These are phyloP conservation scores for Phoenoteleia sp. DNA, from an alignment of 2,888 invertebrate species.

Conservation along the genomic window DNA sequence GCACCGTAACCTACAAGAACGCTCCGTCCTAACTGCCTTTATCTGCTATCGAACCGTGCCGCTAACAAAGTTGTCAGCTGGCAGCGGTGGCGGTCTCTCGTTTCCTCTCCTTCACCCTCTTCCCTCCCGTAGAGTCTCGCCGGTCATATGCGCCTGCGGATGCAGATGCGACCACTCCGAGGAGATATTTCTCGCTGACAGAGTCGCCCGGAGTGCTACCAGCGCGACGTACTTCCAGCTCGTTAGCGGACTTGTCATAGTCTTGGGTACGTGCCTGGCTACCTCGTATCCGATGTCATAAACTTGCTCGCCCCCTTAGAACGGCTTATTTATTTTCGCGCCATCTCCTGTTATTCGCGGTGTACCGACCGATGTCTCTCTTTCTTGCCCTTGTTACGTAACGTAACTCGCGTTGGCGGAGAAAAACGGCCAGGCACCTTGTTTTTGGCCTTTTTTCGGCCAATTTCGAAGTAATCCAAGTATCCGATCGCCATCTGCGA, in stretches of 20 bases:
- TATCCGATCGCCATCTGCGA: too few species aligned
- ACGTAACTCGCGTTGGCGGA: background rate
- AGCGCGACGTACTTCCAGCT: slow-evolving; percentile 73
- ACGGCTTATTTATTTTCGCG: slow-evolving; percentile 62
- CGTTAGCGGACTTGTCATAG: slow-evolving; percentile 80
- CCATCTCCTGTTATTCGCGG: slow-evolving; percentile 54
- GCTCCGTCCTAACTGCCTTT: slow-evolving; percentile 70
- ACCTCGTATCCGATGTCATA: slow-evolving; percentile 76
- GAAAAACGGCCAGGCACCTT: slow-evolving; percentile 1
- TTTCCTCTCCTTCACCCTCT: background rate
- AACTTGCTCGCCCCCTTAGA: slow-evolving; percentile 69
- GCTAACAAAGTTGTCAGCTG: slow-evolving; percentile 82
- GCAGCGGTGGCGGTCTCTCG: slow-evolving; percentile 18
- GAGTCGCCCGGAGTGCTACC: slow-evolving; percentile 73
- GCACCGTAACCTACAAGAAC: slow-evolving; percentile 74
- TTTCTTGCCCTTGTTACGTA: slow-evolving; percentile 55
- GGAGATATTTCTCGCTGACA: slow-evolving; percentile 81
- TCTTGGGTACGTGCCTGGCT: slow-evolving; percentile 68
- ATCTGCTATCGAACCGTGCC: slow-evolving; percentile 76
- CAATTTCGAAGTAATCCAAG: slow-evolving; percentile 14
- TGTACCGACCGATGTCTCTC: slow-evolving; percentile 17
- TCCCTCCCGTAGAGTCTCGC: background rate
- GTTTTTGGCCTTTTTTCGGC: slow-evolving; percentile 12
- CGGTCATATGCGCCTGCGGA: slow-evolving; percentile 61
- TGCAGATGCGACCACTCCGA: slow-evolving; percentile 75